These are phyloP conservation scores for Asarcornis scutulata DNA, from an alignment of 2,113 vertebrate species.

Conservation along the genomic window DNA sequence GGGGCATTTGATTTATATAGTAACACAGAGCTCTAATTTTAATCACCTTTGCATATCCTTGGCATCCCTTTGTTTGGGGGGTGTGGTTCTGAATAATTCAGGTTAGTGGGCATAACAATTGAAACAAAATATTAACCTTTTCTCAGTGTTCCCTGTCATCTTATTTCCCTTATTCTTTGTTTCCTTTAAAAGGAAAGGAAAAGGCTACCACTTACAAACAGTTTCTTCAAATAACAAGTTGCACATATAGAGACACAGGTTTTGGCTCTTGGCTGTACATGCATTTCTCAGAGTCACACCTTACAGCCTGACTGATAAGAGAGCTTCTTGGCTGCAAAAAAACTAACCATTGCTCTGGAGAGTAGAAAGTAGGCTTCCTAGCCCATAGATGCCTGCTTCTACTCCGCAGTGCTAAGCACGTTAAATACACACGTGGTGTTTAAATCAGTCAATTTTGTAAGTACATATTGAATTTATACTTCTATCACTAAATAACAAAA, in stretches of 20 bases:
- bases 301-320: background rate
- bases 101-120: background rate
- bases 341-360: background rate
- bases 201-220: background rate
- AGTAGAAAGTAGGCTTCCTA: background rate
- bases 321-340: background rate
- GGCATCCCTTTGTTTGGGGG: background rate
- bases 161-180: background rate
- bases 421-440: background rate
- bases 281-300: background rate
- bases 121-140: background rate
- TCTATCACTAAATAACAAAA: background rate
- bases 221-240: background rate
- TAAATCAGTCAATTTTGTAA: background rate
- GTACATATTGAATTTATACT: background rate
- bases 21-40: background rate
- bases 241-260: background rate
- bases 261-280: rapidly evolving
- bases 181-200: background rate
- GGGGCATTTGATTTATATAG: background rate
- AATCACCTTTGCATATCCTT: background rate
- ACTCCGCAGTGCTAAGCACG: background rate
- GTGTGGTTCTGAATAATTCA: background rate
- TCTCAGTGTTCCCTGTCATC: background rate
- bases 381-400: background rate